Conservation (phyloP, 1,140 invertebrate genomes). For the Macrocentrus cingulum region DNA sequence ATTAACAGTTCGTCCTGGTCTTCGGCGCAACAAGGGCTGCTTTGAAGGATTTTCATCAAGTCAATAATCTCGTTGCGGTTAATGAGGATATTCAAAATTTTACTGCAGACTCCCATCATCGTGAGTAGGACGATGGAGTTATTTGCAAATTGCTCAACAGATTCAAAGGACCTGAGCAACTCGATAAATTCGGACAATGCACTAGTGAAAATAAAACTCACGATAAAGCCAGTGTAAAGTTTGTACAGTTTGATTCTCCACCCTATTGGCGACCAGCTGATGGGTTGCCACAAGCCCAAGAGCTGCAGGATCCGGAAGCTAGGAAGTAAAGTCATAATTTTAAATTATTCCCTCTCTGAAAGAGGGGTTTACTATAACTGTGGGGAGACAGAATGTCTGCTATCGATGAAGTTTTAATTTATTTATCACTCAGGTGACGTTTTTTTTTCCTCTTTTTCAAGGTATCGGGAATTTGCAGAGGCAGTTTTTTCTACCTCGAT, state of each 20-base stretch:
- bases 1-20: background rate
- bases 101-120: slow-evolving; percentile 19
- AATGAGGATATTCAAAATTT: slow-evolving; percentile 18
- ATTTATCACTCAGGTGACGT: too few species aligned
- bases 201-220: slow-evolving; percentile 4
- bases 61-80: slow-evolving; percentile 18
- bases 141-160: slow-evolving; percentile 21
- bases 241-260: slow-evolving; percentile 9
- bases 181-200: slow-evolving; percentile 10
- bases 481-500: too few species aligned
- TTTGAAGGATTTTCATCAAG: slow-evolving; percentile 12
- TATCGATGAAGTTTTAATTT: too few species aligned
- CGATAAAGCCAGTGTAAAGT: slow-evolving; percentile 1
- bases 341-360: too few species aligned
- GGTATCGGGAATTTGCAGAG: too few species aligned
- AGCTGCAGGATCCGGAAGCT: slow-evolving; percentile 17
- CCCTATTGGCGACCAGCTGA: background rate
- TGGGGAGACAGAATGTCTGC: too few species aligned
- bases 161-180: slow-evolving; percentile 16
- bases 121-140: slow-evolving; percentile 31
- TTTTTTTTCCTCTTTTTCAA: too few species aligned
- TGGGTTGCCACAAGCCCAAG: slow-evolving; percentile 20
- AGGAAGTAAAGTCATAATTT: slow-evolving; percentile 12
- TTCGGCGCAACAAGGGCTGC: slow-evolving; percentile 18
- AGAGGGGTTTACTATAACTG: background rate